Conservation (phyloP, 1,140 invertebrate species). For the Calliopsis andreniformis region DNA sequence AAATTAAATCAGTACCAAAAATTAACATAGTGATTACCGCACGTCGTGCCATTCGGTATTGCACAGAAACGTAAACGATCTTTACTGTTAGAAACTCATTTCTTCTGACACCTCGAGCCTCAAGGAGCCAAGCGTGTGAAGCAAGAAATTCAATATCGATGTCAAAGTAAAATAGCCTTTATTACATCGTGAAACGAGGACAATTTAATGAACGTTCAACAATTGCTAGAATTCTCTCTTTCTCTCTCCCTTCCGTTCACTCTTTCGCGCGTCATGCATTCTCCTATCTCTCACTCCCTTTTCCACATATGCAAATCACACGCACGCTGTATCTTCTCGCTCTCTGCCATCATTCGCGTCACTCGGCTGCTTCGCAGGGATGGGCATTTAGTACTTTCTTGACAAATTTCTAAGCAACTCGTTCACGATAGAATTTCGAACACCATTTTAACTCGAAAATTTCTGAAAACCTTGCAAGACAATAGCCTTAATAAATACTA, state of each 20-base stretch:
- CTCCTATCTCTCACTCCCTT: conserved; percentile 7
- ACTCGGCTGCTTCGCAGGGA: too few relatives aligned
- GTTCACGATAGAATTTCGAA: too few relatives aligned
- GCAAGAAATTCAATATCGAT: conserved; percentile 33
- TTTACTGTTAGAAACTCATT: neutral
- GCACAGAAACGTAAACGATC: neutral
- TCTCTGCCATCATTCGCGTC: conserved; percentile 19
- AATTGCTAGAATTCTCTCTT: conserved; percentile 67
- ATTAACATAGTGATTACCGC: neutral
- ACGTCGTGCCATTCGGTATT: neutral
- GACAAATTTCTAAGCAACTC: too few relatives aligned
- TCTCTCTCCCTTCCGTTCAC: conserved; percentile 15
- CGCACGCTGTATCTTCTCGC: too few relatives aligned
- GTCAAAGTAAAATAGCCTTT: conserved; percentile 71
- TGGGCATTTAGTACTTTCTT: too few relatives aligned
- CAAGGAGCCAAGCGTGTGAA: neutral
- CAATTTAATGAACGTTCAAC: conserved; percentile 71
- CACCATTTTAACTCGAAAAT: too few relatives aligned
- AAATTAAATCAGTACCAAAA: neutral
- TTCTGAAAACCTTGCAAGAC: too few relatives aligned
- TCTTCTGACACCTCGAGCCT: neutral
- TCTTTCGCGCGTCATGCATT: conserved; percentile 8
- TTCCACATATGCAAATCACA: neutral
- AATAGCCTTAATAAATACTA: too few relatives aligned
- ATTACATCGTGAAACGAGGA: conserved; percentile 72